A percentile compares a stretch with the other conserved stretches of the same genome.
phyloP scores from a whole-genome alignment of 2,888 invertebrate genomes.

The Megamerina dolium region DNA sequence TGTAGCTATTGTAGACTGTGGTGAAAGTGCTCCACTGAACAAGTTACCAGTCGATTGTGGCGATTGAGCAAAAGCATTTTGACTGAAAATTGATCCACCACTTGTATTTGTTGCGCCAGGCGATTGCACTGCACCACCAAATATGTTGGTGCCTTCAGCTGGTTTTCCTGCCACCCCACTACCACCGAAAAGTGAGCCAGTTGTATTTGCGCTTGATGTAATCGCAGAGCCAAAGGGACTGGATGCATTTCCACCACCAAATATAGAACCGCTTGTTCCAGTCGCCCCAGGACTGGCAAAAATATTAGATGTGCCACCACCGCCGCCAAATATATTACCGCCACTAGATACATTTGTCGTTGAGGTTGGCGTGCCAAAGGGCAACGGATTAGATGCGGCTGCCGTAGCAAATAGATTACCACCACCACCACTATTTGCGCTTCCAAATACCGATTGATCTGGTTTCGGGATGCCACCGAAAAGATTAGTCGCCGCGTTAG shows the following conservation, averaged over 20 bases:
- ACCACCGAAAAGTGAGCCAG: conserved; percentile 33
- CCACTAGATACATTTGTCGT: conserved; percentile 18
- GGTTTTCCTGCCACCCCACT: conserved; percentile 17
- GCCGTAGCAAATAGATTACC: conserved; percentile 34
- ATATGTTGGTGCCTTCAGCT: conserved; percentile 30
- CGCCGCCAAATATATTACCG: conserved; percentile 32
- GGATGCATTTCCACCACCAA: conserved; percentile 21
- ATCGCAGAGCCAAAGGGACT: conserved; percentile 13
- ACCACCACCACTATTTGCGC: conserved; percentile 21
- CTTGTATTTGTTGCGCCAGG: conserved; percentile 15
- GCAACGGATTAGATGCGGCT: conserved; percentile 26
- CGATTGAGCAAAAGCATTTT: conserved; percentile 16
- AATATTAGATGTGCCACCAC: conserved; percentile 12
- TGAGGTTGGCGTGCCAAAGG: conserved; percentile 22
- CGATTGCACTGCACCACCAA: conserved; percentile 21
- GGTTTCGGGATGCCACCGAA: conserved; percentile 43
- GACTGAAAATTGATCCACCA: conserved; percentile 23
- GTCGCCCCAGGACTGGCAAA: conserved; percentile 11
- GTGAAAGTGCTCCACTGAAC: conserved; percentile 18
- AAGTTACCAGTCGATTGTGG: conserved; percentile 23
- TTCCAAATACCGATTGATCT: conserved; percentile 36
- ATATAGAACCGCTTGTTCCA: conserved; percentile 25
- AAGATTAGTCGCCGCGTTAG: conserved; percentile 23
- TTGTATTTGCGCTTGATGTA: conserved; percentile 4
- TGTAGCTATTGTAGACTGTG: conserved; percentile 16